Conservation (phyloP, 2,113 vertebrate species). For the Crotalus tigris region DNA sequence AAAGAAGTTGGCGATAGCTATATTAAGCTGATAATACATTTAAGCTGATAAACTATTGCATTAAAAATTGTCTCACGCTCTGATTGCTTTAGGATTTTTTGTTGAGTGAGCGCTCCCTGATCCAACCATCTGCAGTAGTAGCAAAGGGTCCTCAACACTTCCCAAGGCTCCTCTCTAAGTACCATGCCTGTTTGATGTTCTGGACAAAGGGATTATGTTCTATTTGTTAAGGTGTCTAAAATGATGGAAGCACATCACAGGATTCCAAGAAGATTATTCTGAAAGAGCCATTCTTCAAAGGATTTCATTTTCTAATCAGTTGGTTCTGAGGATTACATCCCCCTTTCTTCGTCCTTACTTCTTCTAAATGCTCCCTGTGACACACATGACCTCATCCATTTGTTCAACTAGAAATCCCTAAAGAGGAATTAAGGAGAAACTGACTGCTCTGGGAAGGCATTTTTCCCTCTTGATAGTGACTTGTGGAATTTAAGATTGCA, state of each 20-base stretch:
- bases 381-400: neutral
- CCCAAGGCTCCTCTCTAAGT: conserved; percentile 20
- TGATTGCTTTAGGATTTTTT: neutral
- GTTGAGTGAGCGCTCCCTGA: neutral
- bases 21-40: neutral
- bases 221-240: conserved; percentile 22
- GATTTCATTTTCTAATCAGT: conserved; percentile 25
- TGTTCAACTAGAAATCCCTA: conserved; percentile 17
- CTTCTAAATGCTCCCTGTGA: conserved; percentile 30
- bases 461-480: conserved; percentile 7
- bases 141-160: conserved; percentile 17
- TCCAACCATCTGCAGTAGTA: neutral
- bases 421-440: conserved; percentile 23
- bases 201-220: neutral
- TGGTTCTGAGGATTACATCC: conserved; percentile 1
- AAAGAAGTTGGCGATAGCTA: neutral
- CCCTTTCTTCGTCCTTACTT: conserved; percentile 28
- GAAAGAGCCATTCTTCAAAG: conserved; percentile 27
- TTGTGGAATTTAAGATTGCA: conserved; percentile 20
- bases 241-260: conserved; percentile 18
- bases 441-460: neutral
- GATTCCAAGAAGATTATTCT: conserved; percentile 30
- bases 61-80: neutral
- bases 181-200: neutral
- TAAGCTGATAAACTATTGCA: neutral